Evolutionary conservation across 1,140 invertebrate genomes (phyloP), one percentile per base, ranked within the genome.

Genomic region (Nixonia krombeini): DNA sequence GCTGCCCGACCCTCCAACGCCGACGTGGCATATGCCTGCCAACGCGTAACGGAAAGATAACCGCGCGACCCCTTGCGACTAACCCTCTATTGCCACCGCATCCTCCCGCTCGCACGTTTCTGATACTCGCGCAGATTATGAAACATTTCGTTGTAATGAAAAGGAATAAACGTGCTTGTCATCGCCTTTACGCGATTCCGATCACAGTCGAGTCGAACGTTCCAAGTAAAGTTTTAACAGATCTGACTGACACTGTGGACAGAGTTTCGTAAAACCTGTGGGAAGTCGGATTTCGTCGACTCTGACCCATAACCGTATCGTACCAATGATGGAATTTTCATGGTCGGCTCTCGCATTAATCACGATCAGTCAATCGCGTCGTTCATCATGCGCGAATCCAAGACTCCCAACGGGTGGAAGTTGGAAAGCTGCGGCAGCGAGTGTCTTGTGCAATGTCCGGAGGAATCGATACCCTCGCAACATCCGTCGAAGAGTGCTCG

Each of bases 1-100:
- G 16, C 56, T 52, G 52, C 50, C 49, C 18, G n/a, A n/a, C 35
- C 58, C 59, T 44, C 59, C 35, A 37, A 41, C 65, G 49, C 64
- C 42, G 41, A 21, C 50, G 17, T 37, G 70, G 72, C 81, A 83
- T 84, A 83, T 84, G 82, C 76, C 78, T 80, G 78, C 70, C 75
- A 82, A 82, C 75, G 78, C 80, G 74, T 82, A 76, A 81, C 82
- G 80, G 67, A 64, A 57, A 82, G 81, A 84, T 82, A 83, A 84
- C 79, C 67, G 35, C 29, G 41, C 41, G 41, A 69, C 63, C 74
- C 67, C 65, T 68, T 41, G 25, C 42, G 12, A 29, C 26, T 29
- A 16, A 44, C n/a, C 52, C 52, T 13, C 29, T 28, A 8, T 21
- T 10, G 44, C 28, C 21, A 45, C 21, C 7, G 21, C 10, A 15